Percentiles rank a stretch among this genome's conserved stretches.
These are phyloP conservation scores for Megamerina dolium DNA, from an alignment of 2,888 invertebrate genomes.

Conservation along the genomic window DNA sequence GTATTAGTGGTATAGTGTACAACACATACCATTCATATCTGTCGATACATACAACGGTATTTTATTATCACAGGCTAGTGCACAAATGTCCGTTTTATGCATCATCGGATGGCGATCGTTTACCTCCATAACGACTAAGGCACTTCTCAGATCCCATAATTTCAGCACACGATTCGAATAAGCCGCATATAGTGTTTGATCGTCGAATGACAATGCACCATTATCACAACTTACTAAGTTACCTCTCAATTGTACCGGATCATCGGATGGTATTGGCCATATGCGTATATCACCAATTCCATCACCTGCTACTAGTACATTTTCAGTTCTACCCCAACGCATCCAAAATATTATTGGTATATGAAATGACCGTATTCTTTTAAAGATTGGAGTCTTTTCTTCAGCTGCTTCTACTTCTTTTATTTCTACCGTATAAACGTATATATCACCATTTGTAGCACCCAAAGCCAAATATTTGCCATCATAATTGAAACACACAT, in stretches of 20 bases:
- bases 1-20: no score
- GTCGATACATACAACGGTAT: constrained; percentile 66
- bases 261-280: constrained; percentile 80
- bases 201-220: constrained; percentile 61
- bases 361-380: no score
- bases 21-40: constrained; percentile 57
- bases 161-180: constrained; percentile 80
- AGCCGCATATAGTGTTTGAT: constrained; percentile 69
- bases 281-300: constrained; percentile 80
- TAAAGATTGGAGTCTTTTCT: no score
- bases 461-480: constrained; percentile 75
- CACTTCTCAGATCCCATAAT: constrained; percentile 77
- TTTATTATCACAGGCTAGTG: constrained; percentile 63
- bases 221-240: constrained; percentile 62
- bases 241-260: constrained; percentile 71
- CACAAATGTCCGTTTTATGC: constrained; percentile 58
- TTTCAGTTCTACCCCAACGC: constrained; percentile 77
- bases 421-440: no score
- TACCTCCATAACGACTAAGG: constrained; percentile 42
- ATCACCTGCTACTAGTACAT: constrained; percentile 73
- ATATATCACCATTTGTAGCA: constrained; percentile 81
- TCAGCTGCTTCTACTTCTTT: no score
- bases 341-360: no score
- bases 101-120: constrained; percentile 42
- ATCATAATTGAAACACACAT: constrained; percentile 75